Evolutionary conservation across 2,797 vertebrate species (phyloP).

Genomic region (Pachyuromys duprasi): DNA sequence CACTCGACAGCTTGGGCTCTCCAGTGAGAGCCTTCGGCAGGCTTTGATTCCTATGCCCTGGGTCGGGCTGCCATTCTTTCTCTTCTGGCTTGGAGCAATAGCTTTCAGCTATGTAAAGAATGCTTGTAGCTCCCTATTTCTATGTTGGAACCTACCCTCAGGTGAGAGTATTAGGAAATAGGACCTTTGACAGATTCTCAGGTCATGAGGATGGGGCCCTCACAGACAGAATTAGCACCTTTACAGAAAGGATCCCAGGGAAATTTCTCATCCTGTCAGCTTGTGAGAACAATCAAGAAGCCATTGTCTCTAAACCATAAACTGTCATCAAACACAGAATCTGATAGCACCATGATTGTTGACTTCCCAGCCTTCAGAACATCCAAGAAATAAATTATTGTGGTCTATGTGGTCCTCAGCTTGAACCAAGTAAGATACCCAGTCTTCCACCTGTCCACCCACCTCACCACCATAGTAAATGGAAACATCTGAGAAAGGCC

Average conservation of each 20-base stretch:
- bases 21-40: not conserved
- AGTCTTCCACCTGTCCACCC: not conserved
- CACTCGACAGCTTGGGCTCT: not conserved
- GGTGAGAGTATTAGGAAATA: not conserved
- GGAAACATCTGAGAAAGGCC: not conserved
- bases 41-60: not conserved
- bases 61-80: not conserved
- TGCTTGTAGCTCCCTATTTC: not conserved
- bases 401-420: not conserved
- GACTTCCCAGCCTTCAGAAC: not conserved
- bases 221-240: not conserved
- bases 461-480: not conserved
- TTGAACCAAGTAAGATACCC: not conserved
- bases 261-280: not conserved
- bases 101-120: not conserved
- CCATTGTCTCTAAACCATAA: not conserved
- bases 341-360: not conserved
- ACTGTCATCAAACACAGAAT: not conserved
- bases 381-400: not conserved
- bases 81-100: not conserved
- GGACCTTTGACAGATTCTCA: too few species aligned
- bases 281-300: not conserved
- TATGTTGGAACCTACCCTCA: not conserved
- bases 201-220: not conserved
- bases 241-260: not conserved